A percentile compares a stretch with the other conserved stretches of the same genome.
phyloP scores from a whole-genome alignment of 2,113 vertebrate genomes.

The Microcebus murinus region DNA sequence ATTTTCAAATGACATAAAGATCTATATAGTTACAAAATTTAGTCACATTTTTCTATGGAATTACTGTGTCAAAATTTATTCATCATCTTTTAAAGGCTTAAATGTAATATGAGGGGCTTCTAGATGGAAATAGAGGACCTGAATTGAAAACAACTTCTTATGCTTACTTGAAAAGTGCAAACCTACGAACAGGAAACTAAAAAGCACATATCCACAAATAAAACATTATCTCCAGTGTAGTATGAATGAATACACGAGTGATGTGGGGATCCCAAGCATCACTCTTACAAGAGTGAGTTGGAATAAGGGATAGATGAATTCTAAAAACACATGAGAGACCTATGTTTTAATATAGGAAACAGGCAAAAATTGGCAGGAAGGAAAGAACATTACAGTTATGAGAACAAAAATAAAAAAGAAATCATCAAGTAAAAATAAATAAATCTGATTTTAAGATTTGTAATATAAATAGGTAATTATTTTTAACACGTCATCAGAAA shows the following conservation, averaged over 20 bases:
- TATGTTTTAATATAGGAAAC: not conserved
- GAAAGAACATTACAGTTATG: not conserved
- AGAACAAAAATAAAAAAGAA: not conserved
- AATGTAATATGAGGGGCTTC: not conserved
- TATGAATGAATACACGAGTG: not conserved
- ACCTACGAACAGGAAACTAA: not conserved
- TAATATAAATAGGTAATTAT: not conserved
- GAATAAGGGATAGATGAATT: not conserved
- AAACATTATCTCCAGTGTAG: not conserved
- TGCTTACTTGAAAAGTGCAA: not conserved
- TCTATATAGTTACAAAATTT: not conserved
- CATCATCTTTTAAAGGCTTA: not conserved
- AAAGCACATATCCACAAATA: not conserved
- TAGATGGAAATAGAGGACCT: not conserved
- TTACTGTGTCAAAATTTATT: not conserved
- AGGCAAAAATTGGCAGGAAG: not conserved
- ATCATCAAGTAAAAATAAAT: not conserved
- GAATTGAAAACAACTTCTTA: not conserved
- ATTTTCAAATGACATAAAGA: not conserved
- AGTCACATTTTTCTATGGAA: not conserved
- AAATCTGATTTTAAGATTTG: not conserved
- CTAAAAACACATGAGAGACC: not conserved
- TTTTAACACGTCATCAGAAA: constrained; percentile 10
- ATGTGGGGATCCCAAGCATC: not conserved
- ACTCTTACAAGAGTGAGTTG: not conserved